Percentiles rank a stretch among this genome's conserved stretches.
These are phyloP conservation scores for Tragelaphus imberbis DNA, from an alignment of 2,113 vertebrate genomes.

Conservation along the genomic window DNA sequence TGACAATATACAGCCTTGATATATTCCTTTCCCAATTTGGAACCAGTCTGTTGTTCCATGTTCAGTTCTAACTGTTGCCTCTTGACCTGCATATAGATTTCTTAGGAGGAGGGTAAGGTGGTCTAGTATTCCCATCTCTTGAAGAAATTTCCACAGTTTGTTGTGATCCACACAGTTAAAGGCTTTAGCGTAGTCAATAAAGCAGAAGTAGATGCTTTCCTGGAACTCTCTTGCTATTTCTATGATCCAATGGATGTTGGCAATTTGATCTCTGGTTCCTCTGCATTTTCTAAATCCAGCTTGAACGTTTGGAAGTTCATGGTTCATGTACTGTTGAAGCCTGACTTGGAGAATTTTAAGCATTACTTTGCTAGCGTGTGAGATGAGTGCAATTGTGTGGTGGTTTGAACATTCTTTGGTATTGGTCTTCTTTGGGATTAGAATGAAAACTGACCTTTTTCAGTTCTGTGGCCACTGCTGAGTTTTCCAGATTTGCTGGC, in stretches of 20 bases:
- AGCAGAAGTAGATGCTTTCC: neutral
- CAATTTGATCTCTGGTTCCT: neutral
- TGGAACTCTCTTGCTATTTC: neutral
- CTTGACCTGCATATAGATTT: neutral
- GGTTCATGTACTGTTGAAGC: neutral
- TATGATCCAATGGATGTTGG: neutral
- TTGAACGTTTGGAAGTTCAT: neutral
- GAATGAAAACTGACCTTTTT: neutral
- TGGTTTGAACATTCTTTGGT: neutral
- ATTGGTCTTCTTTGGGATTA: neutral
- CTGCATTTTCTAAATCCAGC: neutral
- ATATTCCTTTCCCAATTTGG: neutral
- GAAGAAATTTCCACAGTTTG: neutral
- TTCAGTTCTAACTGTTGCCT: neutral
- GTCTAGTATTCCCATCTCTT: neutral
- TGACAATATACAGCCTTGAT: neutral
- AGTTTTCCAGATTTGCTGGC: neutral
- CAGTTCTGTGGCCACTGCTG: neutral
- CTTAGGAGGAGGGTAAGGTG: neutral
- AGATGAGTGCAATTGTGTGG: neutral
- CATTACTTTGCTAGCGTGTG: neutral
- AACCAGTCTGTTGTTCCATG: neutral
- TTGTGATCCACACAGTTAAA: neutral
- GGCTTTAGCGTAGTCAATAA: neutral
- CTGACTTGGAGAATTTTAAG: neutral